A percentile compares a stretch with the other conserved stretches of the same genome.
phyloP scores from a whole-genome alignment of 1,140 invertebrate genomes.

The Proales similis region DNA sequence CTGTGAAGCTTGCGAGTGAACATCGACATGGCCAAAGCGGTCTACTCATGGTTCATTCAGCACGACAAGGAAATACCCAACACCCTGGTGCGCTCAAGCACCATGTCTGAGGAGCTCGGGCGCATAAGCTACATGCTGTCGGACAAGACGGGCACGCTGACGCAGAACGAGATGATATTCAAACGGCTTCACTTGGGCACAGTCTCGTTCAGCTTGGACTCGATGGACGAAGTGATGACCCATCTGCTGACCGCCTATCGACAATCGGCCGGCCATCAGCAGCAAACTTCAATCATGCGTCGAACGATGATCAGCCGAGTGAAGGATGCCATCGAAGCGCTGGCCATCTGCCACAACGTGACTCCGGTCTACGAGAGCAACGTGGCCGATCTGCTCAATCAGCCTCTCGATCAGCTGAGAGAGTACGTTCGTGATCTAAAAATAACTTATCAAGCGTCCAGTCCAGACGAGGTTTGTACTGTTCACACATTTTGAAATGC shows the following conservation, averaged over 20 bases:
- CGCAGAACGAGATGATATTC: slow-evolving; percentile 96
- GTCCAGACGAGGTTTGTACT: slow-evolving; percentile 99
- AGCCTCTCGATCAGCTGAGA: slow-evolving; percentile 15
- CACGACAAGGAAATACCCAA: slow-evolving; percentile 81
- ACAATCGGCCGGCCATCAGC: slow-evolving; percentile 39
- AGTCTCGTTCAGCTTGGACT: slow-evolving; percentile 66
- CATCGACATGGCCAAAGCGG: slow-evolving; percentile 94
- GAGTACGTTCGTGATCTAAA: slow-evolving; percentile 29
- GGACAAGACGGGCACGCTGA: slow-evolving; percentile 96
- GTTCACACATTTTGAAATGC: too few relatives aligned
- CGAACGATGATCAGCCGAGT: slow-evolving; percentile 69
- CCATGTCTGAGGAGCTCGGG: slow-evolving; percentile 95
- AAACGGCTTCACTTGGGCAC: slow-evolving; percentile 85
- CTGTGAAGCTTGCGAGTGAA: slow-evolving; percentile 94
- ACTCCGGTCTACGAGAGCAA: slow-evolving; percentile 81
- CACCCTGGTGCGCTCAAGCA: slow-evolving; percentile 93
- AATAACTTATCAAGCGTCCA: slow-evolving; percentile 74
- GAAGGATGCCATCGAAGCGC: slow-evolving; percentile 79
- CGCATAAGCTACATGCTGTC: slow-evolving; percentile 87
- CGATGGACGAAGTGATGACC: slow-evolving; percentile 67
- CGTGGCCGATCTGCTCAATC: background rate
- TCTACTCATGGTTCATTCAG: slow-evolving; percentile 93
- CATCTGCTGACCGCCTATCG: slow-evolving; percentile 44
- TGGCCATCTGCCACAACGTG: slow-evolving; percentile 97
- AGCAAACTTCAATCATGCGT: slow-evolving; percentile 43